Conservation (phyloP, 1,140 invertebrate species). For the Bombus superbus region DNA sequence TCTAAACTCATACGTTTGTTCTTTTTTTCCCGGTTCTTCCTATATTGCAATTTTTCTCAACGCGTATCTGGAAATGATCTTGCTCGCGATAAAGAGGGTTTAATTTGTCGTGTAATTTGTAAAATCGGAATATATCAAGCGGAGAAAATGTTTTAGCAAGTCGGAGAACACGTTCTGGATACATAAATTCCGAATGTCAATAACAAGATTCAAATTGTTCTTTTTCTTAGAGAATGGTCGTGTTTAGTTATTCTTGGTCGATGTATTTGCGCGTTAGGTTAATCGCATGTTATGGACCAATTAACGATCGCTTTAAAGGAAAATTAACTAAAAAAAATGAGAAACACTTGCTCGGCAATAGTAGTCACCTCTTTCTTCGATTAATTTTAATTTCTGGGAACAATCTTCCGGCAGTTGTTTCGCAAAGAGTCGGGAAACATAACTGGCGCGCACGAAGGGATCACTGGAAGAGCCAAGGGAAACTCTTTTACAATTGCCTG, state of each 20-base stretch:
- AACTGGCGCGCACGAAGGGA: neutral
- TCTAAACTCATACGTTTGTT: neutral
- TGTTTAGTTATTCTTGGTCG: no score
- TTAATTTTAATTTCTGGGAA: constrained; percentile 12
- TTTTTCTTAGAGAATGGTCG: no score
- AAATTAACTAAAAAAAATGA: neutral
- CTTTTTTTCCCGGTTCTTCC: neutral
- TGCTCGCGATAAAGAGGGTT: neutral
- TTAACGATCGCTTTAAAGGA: neutral
- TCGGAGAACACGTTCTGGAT: neutral
- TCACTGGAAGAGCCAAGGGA: no score
- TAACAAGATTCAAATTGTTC: no score
- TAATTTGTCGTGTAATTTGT: neutral
- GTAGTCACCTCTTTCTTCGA: no score
- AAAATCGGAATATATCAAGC: neutral
- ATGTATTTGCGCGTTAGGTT: neutral
- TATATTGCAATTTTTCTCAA: neutral
- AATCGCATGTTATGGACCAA: neutral
- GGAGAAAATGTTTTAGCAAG: neutral
- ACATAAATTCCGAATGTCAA: no score
- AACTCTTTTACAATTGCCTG: constrained; percentile 3
- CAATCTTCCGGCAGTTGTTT: no score
- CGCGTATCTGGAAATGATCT: neutral
- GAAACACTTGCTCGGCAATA: no score
- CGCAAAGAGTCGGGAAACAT: neutral